Evolutionary conservation across 1,140 invertebrate genomes (phyloP).

Genomic region (Ceratosolen fusciceps): DNA sequence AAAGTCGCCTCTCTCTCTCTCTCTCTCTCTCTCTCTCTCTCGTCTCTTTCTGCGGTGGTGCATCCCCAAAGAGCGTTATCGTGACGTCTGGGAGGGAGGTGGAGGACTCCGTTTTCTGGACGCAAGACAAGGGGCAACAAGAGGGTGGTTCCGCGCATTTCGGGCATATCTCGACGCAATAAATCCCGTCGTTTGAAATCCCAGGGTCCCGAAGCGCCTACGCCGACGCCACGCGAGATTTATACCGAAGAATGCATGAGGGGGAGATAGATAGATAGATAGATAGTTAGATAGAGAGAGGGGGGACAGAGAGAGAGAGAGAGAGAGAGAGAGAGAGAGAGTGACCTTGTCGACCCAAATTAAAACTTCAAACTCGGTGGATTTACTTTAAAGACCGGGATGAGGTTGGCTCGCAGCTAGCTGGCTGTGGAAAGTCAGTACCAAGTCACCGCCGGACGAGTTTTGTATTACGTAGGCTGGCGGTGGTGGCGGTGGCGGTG

Average conservation of each 20-base stretch:
- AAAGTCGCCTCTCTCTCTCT: no score
- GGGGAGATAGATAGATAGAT: no score
- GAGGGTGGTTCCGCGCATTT: neutral
- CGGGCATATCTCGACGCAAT: conserved; percentile 5
- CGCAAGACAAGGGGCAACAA: neutral
- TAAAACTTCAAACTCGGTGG: conserved; percentile 32
- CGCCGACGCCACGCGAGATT: neutral
- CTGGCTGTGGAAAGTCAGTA: neutral
- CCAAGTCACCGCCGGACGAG: neutral
- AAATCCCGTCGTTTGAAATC: neutral
- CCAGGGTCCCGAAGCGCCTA: neutral
- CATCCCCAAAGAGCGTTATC: no score
- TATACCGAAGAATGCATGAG: neutral
- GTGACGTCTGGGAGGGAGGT: no score
- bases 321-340: neutral
- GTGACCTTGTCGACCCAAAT: neutral
- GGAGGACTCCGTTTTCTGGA: no score
- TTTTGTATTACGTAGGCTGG: neutral
- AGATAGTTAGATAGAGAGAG: no score
- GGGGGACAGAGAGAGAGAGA: no score
- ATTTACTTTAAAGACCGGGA: conserved; percentile 44
- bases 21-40: no score
- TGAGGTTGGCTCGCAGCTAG: conserved; percentile 16
- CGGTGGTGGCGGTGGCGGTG: neutral
- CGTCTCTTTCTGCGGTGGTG: no score